Conservation (phyloP, 2,888 invertebrate species). For the Patella caerulea region DNA sequence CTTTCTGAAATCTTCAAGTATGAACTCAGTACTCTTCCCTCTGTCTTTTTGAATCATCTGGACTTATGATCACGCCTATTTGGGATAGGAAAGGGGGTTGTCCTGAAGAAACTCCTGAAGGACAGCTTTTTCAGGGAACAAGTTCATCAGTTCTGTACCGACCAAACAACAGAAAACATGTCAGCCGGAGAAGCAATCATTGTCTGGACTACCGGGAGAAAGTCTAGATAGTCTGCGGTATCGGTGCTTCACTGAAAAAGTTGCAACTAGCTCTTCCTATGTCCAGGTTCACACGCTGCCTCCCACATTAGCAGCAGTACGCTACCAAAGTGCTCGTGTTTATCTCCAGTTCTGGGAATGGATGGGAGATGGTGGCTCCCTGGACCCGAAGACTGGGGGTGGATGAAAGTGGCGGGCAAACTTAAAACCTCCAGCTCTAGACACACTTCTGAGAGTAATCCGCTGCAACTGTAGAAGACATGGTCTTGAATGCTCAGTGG, state of each 20-base stretch:
- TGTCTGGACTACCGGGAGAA: not conserved
- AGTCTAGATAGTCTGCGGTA: not conserved
- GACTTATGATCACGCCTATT: not conserved
- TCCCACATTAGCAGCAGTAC: slow-evolving; percentile 39
- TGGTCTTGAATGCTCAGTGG: slow-evolving; percentile 19
- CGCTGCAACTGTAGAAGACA: slow-evolving; percentile 36
- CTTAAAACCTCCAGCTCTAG: slow-evolving; percentile 35
- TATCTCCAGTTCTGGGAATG: slow-evolving; percentile 37
- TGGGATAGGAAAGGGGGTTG: not conserved
- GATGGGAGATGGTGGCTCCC: slow-evolving; percentile 23
- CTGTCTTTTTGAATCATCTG: slow-evolving; percentile 17
- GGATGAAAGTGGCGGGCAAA: slow-evolving; percentile 26
- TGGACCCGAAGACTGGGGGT: slow-evolving; percentile 39
- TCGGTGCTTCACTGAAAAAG: slow-evolving; percentile 23
- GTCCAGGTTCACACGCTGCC: slow-evolving; percentile 35
- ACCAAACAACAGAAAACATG: not conserved
- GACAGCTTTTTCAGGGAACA: not conserved
- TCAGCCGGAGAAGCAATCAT: not conserved
- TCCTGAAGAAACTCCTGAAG: not conserved
- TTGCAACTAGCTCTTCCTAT: slow-evolving; percentile 14
- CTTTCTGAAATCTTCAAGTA: slow-evolving; percentile 27
- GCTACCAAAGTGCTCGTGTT: slow-evolving; percentile 34
- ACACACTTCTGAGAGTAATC: slow-evolving; percentile 38
- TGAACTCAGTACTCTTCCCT: slow-evolving; percentile 30
- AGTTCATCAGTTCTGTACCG: not conserved